Percentiles rank a stretch among this genome's conserved stretches.
These are phyloP conservation scores for Cyaniris semiargus DNA, from an alignment of 2,888 invertebrate genomes.

Conservation along the genomic window DNA sequence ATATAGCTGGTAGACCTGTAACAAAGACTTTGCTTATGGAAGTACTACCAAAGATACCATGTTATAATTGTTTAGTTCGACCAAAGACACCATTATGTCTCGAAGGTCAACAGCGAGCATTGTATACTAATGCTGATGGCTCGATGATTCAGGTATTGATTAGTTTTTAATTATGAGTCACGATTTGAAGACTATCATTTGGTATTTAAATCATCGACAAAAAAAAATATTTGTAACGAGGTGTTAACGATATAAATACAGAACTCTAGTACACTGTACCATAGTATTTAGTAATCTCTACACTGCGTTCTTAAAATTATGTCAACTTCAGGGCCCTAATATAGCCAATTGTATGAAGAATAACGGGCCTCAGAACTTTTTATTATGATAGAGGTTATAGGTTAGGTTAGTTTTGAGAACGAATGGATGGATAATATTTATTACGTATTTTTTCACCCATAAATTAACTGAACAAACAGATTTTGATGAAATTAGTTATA, in stretches of 20 bases:
- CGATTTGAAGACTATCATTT: conserved; percentile 11
- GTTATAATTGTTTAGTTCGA: conserved; percentile 1
- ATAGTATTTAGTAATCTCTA: too few species aligned
- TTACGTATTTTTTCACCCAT: too few species aligned
- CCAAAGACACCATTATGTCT: conserved; percentile 7
- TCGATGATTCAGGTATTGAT: conserved; percentile 22
- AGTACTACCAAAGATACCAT: neutral
- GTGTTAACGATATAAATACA: neutral
- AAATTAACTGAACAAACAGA: too few species aligned
- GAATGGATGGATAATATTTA: too few species aligned
- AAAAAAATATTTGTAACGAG: neutral
- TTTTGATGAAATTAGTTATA: too few species aligned
- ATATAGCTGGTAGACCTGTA: neutral
- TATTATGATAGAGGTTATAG: too few species aligned
- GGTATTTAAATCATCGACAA: neutral
- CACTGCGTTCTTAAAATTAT: too few species aligned
- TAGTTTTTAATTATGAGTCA: conserved; percentile 23
- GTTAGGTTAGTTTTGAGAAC: too few species aligned
- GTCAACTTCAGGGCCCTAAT: too few species aligned
- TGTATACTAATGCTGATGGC: conserved; percentile 24
- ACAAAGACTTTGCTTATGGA: neutral
- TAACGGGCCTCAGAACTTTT: too few species aligned
- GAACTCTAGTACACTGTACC: neutral
- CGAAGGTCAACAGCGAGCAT: conserved; percentile 1
- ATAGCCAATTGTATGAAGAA: too few species aligned